These are phyloP conservation scores for Karalla daura DNA, from an alignment of 2,797 vertebrate genomes.

Conservation along the genomic window DNA sequence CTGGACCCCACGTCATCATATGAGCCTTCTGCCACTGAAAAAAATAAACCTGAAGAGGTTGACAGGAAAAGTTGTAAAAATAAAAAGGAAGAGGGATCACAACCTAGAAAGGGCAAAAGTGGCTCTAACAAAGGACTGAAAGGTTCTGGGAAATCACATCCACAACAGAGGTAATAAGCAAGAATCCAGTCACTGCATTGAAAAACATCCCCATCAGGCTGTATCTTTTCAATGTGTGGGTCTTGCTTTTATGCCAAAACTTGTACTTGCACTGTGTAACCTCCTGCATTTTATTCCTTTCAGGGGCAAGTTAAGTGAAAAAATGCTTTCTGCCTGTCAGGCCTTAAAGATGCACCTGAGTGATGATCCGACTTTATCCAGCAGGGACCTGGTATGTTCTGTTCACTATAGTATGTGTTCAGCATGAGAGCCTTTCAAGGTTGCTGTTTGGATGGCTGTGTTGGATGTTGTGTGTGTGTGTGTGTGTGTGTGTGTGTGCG, in stretches of 20 bases:
- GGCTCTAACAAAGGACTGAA: slow-evolving; percentile 67
- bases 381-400: slow-evolving; percentile 90
- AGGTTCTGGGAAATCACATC: slow-evolving; percentile 80
- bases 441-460: background rate
- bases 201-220: background rate
- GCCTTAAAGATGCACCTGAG: slow-evolving; percentile 88
- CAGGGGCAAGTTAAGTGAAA: slow-evolving; percentile 91
- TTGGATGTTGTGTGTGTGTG: background rate
- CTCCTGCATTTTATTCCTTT: slow-evolving; percentile 18
- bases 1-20: slow-evolving; percentile 58
- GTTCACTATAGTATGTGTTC: background rate
- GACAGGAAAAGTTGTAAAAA: slow-evolving; percentile 61
- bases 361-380: slow-evolving; percentile 85
- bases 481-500: too few relatives aligned
- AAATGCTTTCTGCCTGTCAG: slow-evolving; percentile 91
- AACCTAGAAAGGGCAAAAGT: slow-evolving; percentile 66
- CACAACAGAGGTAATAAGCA: slow-evolving; percentile 88
- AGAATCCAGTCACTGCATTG: background rate
- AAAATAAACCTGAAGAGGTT: slow-evolving; percentile 40
- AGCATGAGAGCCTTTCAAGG: background rate
- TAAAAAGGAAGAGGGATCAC: slow-evolving; percentile 52
- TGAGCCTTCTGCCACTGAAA: slow-evolving; percentile 40
- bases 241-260: background rate
- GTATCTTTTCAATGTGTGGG: background rate
- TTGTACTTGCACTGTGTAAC: background rate